Evolutionary conservation across 2,797 vertebrate species (phyloP).

Genomic region (Limnodromus scolopaceus): DNA sequence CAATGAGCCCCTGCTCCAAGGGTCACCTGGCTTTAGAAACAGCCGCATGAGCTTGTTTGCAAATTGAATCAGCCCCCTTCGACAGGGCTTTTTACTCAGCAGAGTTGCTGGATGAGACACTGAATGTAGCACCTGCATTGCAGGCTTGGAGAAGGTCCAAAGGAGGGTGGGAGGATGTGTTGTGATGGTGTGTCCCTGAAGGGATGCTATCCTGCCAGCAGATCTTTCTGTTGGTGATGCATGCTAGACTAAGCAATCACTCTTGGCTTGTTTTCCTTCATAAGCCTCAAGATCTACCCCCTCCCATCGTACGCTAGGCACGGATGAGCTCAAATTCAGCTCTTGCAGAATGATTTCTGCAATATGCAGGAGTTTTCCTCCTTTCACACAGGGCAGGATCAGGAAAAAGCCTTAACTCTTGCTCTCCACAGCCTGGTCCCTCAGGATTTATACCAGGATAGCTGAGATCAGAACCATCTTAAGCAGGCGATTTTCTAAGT

Average conservation of each 20-base stretch:
- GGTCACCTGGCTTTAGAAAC: slow-evolving; percentile 59
- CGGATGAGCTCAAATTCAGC: background rate
- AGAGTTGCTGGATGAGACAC: slow-evolving; percentile 24
- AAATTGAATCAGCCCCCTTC: slow-evolving; percentile 2
- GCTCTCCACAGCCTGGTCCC: background rate
- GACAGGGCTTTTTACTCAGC: slow-evolving; percentile 12
- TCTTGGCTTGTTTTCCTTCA: background rate
- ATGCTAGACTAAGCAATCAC: background rate
- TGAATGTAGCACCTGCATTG: slow-evolving; percentile 63
- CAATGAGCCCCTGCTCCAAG: background rate
- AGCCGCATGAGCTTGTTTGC: slow-evolving; percentile 53
- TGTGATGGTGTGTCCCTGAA: slow-evolving; percentile 29
- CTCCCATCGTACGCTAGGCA: background rate
- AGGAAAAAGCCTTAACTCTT: background rate
- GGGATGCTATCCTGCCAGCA: slow-evolving; percentile 45
- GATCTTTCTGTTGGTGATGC: slow-evolving; percentile 10
- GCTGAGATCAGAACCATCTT: background rate
- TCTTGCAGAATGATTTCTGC: background rate
- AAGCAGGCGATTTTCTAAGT: background rate
- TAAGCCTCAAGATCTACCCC: background rate
- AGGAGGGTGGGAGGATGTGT: slow-evolving; percentile 45
- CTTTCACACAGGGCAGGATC: background rate
- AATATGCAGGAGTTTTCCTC: background rate
- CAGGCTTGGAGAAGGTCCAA: slow-evolving; percentile 66
- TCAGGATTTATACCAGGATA: background rate